A percentile compares a stretch with the other conserved stretches of the same genome.
phyloP scores from a whole-genome alignment of 2,888 invertebrate species.

The Acrobasis suavella region DNA sequence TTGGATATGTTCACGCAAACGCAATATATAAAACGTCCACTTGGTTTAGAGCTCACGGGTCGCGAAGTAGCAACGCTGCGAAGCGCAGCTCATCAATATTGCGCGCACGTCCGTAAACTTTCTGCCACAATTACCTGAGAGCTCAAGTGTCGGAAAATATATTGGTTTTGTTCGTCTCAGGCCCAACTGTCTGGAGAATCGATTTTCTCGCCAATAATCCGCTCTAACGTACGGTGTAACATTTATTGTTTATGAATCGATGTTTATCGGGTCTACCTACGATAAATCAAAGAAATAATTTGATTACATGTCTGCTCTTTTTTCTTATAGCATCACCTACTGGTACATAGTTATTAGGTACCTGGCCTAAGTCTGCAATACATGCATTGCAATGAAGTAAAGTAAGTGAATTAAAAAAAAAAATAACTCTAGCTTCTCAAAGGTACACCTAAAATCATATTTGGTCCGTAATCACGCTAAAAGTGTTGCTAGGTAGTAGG shows the following conservation, averaged over 20 bases:
- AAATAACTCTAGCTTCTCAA: too few relatives aligned
- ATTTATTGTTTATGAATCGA: constrained; percentile 20
- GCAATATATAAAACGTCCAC: neutral
- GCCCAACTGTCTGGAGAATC: constrained; percentile 61
- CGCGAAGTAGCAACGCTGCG: constrained; percentile 43
- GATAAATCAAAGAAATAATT: too few relatives aligned
- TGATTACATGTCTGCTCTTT: too few relatives aligned
- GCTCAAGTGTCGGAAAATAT: constrained; percentile 81
- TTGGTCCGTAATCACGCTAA: neutral
- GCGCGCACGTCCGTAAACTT: constrained; percentile 76
- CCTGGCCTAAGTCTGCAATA: too few relatives aligned
- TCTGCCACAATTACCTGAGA: constrained; percentile 82
- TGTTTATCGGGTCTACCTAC: neutral
- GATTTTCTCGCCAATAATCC: constrained; percentile 49
- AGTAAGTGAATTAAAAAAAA: too few relatives aligned
- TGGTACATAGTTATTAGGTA: too few relatives aligned
- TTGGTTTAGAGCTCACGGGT: constrained; percentile 19
- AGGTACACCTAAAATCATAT: neutral
- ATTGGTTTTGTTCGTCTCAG: constrained; percentile 74
- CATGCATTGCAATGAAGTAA: too few relatives aligned
- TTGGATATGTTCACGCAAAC: neutral
- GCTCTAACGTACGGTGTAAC: constrained; percentile 13
- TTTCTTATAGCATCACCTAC: too few relatives aligned
- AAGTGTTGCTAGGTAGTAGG: neutral
- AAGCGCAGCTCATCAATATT: constrained; percentile 65